Evolutionary conservation across 1,140 invertebrate genomes (phyloP).

Genomic region (Euura saliciscinereae): DNA sequence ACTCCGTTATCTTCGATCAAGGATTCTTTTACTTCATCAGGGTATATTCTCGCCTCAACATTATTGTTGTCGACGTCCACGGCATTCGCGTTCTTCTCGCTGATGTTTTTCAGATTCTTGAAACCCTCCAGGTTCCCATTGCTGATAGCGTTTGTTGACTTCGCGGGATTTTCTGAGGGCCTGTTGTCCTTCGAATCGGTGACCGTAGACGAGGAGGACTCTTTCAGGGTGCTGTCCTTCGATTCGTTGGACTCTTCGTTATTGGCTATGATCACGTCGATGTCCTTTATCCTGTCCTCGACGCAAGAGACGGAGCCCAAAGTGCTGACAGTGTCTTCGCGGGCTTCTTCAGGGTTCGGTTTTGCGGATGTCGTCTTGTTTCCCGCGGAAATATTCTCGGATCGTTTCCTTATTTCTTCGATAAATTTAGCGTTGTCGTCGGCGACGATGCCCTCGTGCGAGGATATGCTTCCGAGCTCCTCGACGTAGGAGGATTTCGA

Average conservation of each 20-base stretch:
- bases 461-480: slow-evolving; percentile 49
- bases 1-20: neutral
- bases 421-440: slow-evolving; percentile 13
- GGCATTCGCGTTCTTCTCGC: neutral
- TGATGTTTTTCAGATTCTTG: neutral
- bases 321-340: slow-evolving; percentile 39
- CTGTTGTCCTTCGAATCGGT: neutral
- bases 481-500: slow-evolving; percentile 53
- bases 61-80: neutral
- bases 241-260: slow-evolving; percentile 15
- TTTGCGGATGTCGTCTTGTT: neutral
- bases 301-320: slow-evolving; percentile 49
- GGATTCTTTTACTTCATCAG: neutral
- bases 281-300: slow-evolving; percentile 43
- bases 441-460: slow-evolving; percentile 40
- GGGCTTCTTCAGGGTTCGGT: slow-evolving; percentile 22
- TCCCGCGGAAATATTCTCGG: neutral
- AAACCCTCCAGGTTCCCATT: neutral
- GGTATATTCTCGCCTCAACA: neutral
- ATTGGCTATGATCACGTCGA: slow-evolving; percentile 24
- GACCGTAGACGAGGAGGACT: slow-evolving; percentile 15
- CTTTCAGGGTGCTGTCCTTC: slow-evolving; percentile 24
- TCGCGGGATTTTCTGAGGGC: neutral
- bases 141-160: neutral
- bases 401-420: slow-evolving; percentile 1